phyloP scores from a whole-genome alignment of 2,888 invertebrate species.

The Drosophila ochracea region DNA sequence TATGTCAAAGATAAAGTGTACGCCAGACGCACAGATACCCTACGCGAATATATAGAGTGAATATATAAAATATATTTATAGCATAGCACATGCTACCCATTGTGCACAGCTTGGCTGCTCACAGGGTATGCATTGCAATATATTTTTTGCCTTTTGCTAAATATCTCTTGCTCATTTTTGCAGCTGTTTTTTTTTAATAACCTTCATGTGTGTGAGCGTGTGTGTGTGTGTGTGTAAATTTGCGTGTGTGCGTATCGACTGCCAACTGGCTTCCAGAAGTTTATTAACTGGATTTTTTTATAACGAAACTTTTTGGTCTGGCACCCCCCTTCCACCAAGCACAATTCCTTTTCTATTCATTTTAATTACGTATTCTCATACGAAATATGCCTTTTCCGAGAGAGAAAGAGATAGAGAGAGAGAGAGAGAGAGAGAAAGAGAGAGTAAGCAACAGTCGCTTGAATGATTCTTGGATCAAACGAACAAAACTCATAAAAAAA shows the following conservation, averaged over 20 bases:
- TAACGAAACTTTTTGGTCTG: conserved; percentile 57
- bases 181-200: conserved; percentile 13
- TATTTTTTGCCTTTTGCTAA: neutral
- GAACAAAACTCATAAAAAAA: neutral
- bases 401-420: neutral
- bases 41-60: neutral
- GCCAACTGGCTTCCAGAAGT: conserved; percentile 32
- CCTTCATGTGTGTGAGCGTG: neutral
- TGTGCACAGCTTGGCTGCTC: neutral
- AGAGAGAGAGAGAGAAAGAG: neutral
- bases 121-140: neutral
- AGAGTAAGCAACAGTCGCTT: neutral
- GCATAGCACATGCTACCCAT: neutral
- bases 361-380: conserved; percentile 53
- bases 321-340: neutral
- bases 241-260: conserved; percentile 17
- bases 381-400: conserved; percentile 11
- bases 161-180: neutral
- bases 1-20: neutral
- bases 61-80: neutral
- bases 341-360: conserved; percentile 36
- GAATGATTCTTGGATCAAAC: neutral
- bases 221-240: neutral
- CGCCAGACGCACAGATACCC: neutral
- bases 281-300: conserved; percentile 64